phyloP scores from a whole-genome alignment of 1,140 invertebrate species.

The Hermatobates lingyangjiaoensis region DNA sequence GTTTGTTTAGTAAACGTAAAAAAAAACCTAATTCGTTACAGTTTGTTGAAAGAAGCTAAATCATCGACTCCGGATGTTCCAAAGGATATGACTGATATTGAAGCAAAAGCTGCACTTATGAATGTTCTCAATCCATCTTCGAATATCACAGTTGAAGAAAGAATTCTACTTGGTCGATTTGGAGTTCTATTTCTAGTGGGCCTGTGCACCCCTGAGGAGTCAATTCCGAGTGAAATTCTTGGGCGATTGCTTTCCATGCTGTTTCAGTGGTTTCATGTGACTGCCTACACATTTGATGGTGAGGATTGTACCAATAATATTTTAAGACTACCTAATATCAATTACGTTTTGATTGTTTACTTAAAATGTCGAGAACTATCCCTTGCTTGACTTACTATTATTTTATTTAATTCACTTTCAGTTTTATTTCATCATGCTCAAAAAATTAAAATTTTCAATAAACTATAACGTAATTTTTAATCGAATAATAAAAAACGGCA shows the following conservation, averaged over 20 bases:
- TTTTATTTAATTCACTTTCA: too few relatives aligned
- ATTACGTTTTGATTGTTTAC: too few relatives aligned
- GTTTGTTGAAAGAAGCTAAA: constrained; percentile 62
- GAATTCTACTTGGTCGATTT: constrained; percentile 80
- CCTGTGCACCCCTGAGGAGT: constrained; percentile 67
- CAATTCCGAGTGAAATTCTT: constrained; percentile 71
- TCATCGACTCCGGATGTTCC: constrained; percentile 25
- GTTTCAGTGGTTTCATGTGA: constrained; percentile 98
- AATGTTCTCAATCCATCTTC: constrained; percentile 24
- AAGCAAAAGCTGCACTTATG: constrained; percentile 23
- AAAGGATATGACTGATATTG: constrained; percentile 26
- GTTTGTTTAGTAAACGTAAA: neutral
- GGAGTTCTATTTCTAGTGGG: constrained; percentile 93
- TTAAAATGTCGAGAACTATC: too few relatives aligned
- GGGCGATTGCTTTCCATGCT: constrained; percentile 84
- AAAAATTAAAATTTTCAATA: too few relatives aligned
- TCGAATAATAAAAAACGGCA: too few relatives aligned
- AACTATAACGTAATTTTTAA: too few relatives aligned
- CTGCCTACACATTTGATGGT: constrained; percentile 90
- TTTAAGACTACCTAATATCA: too few relatives aligned
- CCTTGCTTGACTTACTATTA: too few relatives aligned
- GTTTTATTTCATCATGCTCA: too few relatives aligned
- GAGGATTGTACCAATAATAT: too few relatives aligned
- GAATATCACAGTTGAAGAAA: constrained; percentile 35
- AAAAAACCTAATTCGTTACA: constrained; percentile 20